Conservation (phyloP, 2,797 vertebrate species). For the Antrozous pallidus region DNA sequence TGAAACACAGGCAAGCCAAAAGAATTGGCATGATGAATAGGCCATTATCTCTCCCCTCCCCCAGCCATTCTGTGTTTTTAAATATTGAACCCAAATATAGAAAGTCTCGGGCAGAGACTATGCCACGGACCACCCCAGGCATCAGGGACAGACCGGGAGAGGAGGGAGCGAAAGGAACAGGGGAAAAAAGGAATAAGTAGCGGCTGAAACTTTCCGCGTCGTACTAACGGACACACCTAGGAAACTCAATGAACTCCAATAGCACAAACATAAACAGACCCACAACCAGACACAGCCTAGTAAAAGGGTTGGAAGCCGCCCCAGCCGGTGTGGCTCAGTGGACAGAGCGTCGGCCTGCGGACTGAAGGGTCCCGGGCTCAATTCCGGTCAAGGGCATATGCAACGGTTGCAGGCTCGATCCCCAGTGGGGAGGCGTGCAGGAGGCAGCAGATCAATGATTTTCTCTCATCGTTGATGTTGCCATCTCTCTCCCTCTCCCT, state of each 20-base stretch:
- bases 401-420: too few relatives aligned
- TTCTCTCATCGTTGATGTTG: too few relatives aligned
- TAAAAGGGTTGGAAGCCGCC: background rate
- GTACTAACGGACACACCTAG: background rate
- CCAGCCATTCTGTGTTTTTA: background rate
- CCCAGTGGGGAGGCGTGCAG: too few relatives aligned
- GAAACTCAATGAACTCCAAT: background rate
- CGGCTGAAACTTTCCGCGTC: background rate
- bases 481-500: too few relatives aligned
- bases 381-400: too few relatives aligned
- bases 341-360: too few relatives aligned
- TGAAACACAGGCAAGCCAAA: too few relatives aligned
- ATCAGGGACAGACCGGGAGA: background rate
- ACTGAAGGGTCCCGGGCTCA: too few relatives aligned
- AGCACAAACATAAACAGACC: background rate
- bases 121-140: too few relatives aligned
- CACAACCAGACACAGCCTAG: background rate
- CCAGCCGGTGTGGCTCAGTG: too few relatives aligned
- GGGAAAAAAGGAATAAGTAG: background rate
- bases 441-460: too few relatives aligned
- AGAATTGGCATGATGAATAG: background rate
- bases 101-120: background rate
- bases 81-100: background rate
- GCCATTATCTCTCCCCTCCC: background rate
- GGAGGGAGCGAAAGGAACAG: background rate